These are phyloP conservation scores for Zophobas atratus DNA, from an alignment of 1,140 invertebrate genomes.

Conservation along the genomic window DNA sequence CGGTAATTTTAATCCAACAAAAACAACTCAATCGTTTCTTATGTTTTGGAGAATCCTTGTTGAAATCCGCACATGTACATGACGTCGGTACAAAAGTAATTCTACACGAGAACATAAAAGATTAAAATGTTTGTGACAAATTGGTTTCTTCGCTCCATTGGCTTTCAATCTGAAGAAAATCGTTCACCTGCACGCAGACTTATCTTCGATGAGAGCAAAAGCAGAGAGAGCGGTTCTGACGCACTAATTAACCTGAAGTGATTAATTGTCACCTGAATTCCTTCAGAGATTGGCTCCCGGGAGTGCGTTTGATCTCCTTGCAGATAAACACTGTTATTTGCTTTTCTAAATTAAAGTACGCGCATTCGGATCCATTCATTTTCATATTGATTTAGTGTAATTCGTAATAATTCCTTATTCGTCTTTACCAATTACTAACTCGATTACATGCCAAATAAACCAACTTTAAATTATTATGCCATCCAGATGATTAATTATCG, in stretches of 20 bases:
- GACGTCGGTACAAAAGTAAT: neutral
- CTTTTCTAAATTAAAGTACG: constrained; percentile 47
- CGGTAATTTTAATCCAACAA: too few relatives aligned
- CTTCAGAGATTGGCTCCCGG: constrained; percentile 49
- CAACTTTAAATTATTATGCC: constrained; percentile 12
- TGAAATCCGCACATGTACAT: neutral
- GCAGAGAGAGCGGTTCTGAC: constrained; percentile 46
- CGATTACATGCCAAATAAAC: constrained; percentile 18
- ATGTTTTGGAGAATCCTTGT: too few relatives aligned
- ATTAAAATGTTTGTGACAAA: constrained; percentile 54
- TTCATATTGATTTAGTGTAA: constrained; percentile 40
- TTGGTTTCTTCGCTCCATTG: constrained; percentile 54
- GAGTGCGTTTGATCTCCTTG: constrained; percentile 46
- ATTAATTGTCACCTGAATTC: constrained; percentile 56
- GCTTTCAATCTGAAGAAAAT: constrained; percentile 48
- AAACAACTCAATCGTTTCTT: too few relatives aligned
- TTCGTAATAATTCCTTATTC: constrained; percentile 39
- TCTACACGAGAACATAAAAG: constrained; percentile 36
- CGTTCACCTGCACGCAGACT: constrained; percentile 47
- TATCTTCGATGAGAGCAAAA: constrained; percentile 43
- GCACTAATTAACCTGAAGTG: constrained; percentile 54
- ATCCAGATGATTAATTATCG: constrained; percentile 20
- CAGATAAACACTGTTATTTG: constrained; percentile 50
- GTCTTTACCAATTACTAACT: constrained; percentile 30
- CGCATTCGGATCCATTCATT: constrained; percentile 6